Conservation (phyloP, 1,140 invertebrate genomes). For the Pygmarrhopalites habei region DNA sequence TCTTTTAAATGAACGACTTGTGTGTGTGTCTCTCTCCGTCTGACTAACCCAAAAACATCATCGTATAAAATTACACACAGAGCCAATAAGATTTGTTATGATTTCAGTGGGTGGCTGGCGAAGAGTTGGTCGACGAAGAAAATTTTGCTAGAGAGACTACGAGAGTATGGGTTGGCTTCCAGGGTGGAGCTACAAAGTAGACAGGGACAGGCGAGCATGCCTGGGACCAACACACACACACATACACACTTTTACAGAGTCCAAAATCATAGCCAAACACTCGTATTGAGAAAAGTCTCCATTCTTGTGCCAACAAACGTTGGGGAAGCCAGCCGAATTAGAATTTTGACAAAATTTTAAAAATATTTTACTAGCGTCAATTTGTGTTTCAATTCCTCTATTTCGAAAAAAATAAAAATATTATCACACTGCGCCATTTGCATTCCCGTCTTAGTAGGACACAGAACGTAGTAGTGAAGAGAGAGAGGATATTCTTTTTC, state of each 20-base stretch:
- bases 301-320: conserved; percentile 36
- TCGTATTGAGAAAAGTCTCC: conserved; percentile 21
- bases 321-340: neutral
- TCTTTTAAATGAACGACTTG: neutral
- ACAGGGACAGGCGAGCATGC: neutral
- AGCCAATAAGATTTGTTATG: neutral
- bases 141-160: too few relatives aligned
- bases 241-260: conserved; percentile 17
- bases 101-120: neutral
- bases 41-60: neutral
- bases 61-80: neutral
- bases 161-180: too few relatives aligned
- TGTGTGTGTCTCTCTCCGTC: neutral
- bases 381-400: neutral
- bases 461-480: neutral
- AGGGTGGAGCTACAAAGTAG: conserved; percentile 7
- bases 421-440: neutral
- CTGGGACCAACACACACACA: conserved; percentile 1
- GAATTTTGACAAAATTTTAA: conserved; percentile 6
- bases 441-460: neutral
- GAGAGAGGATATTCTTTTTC: neutral
- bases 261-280: conserved; percentile 25
- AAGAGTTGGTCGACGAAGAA: conserved; percentile 1
- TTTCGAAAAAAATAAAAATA: neutral
- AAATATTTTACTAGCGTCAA: neutral